Base-by-base conservation (phyloP, 1,140 invertebrate species). In the Saccostrea echinata region DNA sequence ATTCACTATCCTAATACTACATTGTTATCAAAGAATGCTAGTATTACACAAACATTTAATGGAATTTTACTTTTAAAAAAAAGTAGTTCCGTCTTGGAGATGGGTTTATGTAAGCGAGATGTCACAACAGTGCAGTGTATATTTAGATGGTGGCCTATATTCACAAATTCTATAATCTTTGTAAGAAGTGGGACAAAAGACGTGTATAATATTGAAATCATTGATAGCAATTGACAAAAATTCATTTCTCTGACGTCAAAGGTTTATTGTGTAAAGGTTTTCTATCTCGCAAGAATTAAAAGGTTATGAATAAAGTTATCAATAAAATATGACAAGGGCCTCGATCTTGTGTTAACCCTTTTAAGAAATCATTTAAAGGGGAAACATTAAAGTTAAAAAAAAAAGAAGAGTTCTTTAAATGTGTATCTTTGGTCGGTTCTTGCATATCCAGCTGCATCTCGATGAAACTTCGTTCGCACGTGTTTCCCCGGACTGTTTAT, bases 11-110 rank as follows among this genome's bases (percentile, higher is more conserved):
- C 24, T 18, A 64, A 64, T 64, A 64, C 18, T 8, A 18, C 57
- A 64, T 64, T 64, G 57, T 64, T 24, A 64, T 21, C 57, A 64
- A 64, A n/a, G 21, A 64, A 64, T 64, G 57, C 57, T 24, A 64
- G 43, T n/a, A 64, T n/a, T 64, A 64, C 21, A 21, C 18, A 24
- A 21, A 21, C 57, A n/a, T 64, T 64, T 64, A 64, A 64, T 43
- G 43, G 43, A 43, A 43, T 43, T 4, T 43, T 43, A 43, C 9
- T 43, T 43, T n/a, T n/a, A n/a, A 18, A 61, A 61, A 18, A 61
- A 61, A 61, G 55, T 61, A 61, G 16, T 61, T 21, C 55, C n/a
- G 55, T 61, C n/a, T 13, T 21, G 55, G 18, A 0, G 18, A 6
- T 61, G 55, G 18, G n/a, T 61, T 61, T 61, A 21, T n/a, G n/a